These are phyloP conservation scores for Circaetus cinerascens DNA, from an alignment of 2,113 vertebrate genomes.

Conservation along the genomic window DNA sequence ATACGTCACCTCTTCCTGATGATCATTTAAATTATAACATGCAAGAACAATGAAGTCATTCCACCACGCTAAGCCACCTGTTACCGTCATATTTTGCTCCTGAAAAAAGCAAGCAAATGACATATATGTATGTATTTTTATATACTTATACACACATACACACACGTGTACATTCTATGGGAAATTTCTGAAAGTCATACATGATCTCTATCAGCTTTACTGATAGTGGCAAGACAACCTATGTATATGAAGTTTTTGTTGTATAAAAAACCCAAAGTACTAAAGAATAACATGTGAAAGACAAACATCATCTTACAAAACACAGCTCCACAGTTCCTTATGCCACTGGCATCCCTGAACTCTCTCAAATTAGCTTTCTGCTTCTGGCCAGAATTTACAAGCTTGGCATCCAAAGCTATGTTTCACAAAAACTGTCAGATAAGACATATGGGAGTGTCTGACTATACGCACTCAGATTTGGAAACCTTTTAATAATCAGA, in stretches of 20 bases:
- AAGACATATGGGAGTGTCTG: not conserved
- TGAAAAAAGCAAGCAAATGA: conserved; percentile 47
- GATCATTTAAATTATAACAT: conserved; percentile 94
- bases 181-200: not conserved
- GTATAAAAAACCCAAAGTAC: not conserved
- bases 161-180: accelerated
- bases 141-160: not conserved
- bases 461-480: accelerated
- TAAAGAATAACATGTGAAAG: not conserved
- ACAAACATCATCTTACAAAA: not conserved
- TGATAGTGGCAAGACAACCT: not conserved
- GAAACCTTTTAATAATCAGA: not conserved
- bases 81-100: conserved; percentile 98
- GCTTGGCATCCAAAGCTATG: not conserved
- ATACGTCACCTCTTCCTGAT: conserved; percentile 88
- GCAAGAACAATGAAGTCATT: conserved; percentile 95
- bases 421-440: not conserved
- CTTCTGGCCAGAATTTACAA: not conserved
- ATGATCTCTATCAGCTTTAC: not conserved
- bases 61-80: conserved; percentile 97
- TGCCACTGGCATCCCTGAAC: not conserved
- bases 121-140: not conserved
- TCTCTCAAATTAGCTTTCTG: not conserved
- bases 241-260: not conserved
- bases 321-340: not conserved